These are phyloP conservation scores for Clangula hyemalis DNA, from an alignment of 2,797 vertebrate genomes.

Conservation along the genomic window DNA sequence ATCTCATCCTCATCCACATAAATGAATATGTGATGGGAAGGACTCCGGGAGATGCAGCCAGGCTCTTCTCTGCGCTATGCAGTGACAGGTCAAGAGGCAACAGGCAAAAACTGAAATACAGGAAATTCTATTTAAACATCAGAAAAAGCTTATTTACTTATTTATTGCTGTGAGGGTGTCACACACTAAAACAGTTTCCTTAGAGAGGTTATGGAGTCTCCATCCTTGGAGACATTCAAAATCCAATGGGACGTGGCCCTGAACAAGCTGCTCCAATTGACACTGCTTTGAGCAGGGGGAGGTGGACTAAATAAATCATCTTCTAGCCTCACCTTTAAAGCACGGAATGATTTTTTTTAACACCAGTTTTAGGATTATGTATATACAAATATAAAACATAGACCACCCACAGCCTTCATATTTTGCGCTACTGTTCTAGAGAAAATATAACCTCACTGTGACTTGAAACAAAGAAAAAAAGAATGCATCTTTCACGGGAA, in stretches of 20 bases:
- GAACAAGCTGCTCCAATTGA: neutral
- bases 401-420: neutral
- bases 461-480: neutral
- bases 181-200: neutral
- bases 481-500: neutral
- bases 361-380: neutral
- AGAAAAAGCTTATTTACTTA: neutral
- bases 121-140: neutral
- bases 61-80: neutral
- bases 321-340: neutral
- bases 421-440: neutral
- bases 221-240: no score
- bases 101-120: neutral
- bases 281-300: neutral
- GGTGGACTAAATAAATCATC: neutral
- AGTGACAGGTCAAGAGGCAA: neutral
- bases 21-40: neutral
- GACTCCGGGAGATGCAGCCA: neutral
- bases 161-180: no score
- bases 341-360: neutral
- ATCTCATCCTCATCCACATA: neutral
- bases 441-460: neutral
- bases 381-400: neutral
- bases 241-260: accelerated
- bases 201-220: neutral